These are phyloP conservation scores for Microdon myrmicae DNA, from an alignment of 2,888 invertebrate genomes.

Conservation along the genomic window DNA sequence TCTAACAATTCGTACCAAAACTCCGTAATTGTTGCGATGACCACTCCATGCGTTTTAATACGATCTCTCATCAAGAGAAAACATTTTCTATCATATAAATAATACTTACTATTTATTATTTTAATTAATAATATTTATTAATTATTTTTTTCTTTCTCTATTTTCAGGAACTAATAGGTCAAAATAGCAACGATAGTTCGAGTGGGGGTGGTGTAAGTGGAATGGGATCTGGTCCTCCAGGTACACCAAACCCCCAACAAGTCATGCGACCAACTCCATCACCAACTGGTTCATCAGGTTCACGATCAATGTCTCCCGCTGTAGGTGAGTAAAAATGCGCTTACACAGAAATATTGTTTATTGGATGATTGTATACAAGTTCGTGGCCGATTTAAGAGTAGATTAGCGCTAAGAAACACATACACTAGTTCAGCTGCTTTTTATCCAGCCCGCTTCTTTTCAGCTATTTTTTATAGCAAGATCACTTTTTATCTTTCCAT, in stretches of 20 bases:
- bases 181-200: slow-evolving; percentile 87
- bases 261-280: slow-evolving; percentile 92
- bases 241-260: slow-evolving; percentile 77
- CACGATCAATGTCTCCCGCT: slow-evolving; percentile 97
- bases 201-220: slow-evolving; percentile 75
- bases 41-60: slow-evolving; percentile 1
- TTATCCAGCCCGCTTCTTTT: too few relatives aligned
- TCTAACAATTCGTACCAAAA: too few relatives aligned
- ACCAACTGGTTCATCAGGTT: slow-evolving; percentile 92
- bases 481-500: too few relatives aligned
- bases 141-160: too few relatives aligned
- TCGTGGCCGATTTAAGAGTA: too few relatives aligned
- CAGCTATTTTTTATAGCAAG: too few relatives aligned
- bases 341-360: too few relatives aligned
- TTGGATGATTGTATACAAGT: too few relatives aligned
- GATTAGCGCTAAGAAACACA: too few relatives aligned
- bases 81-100: background rate
- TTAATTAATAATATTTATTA: slow-evolving; percentile 6
- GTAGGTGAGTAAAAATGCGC: slow-evolving; percentile 83
- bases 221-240: slow-evolving; percentile 72
- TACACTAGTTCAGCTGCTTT: too few relatives aligned
- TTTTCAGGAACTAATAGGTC: slow-evolving; percentile 83
- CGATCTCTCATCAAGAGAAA: background rate
- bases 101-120: slow-evolving; percentile 1
- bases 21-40: slow-evolving; percentile 9